These are phyloP conservation scores for Bos taurus DNA, from an alignment of 2,113 vertebrate genomes.

Conservation along the genomic window DNA sequence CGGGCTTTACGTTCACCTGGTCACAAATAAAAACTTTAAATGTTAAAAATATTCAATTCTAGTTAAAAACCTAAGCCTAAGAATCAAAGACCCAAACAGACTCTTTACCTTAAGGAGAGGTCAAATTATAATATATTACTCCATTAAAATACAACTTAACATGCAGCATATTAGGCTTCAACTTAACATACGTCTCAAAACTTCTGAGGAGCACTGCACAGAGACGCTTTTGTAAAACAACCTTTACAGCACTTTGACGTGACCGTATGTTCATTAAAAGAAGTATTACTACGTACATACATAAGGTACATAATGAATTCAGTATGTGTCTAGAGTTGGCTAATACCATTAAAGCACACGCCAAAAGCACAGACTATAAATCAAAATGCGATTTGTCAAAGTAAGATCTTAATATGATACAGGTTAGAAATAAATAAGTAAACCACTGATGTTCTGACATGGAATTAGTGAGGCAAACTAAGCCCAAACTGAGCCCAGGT, in stretches of 20 bases:
- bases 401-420: constrained; percentile 57
- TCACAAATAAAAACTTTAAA: constrained; percentile 13
- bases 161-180: constrained; percentile 44
- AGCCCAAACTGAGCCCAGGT: constrained; percentile 54
- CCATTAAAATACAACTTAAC: constrained; percentile 67
- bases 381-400: constrained; percentile 69
- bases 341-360: constrained; percentile 62
- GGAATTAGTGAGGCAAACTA: constrained; percentile 19
- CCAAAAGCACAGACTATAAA: constrained; percentile 72
- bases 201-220: constrained; percentile 48
- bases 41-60: not conserved
- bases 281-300: constrained; percentile 70
- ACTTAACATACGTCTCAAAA: constrained; percentile 51
- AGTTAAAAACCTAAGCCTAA: constrained; percentile 47
- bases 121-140: constrained; percentile 55
- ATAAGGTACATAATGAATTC: constrained; percentile 76
- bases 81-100: constrained; percentile 23
- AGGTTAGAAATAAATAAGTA: constrained; percentile 66
- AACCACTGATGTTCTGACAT: not conserved
- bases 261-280: constrained; percentile 73
- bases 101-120: constrained; percentile 47
- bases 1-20: constrained; percentile 10
- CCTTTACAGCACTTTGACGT: constrained; percentile 65
- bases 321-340: constrained; percentile 70
- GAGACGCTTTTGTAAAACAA: constrained; percentile 63